phyloP scores from a whole-genome alignment of 1,140 invertebrate species.

The Sesamia nonagrioides region DNA sequence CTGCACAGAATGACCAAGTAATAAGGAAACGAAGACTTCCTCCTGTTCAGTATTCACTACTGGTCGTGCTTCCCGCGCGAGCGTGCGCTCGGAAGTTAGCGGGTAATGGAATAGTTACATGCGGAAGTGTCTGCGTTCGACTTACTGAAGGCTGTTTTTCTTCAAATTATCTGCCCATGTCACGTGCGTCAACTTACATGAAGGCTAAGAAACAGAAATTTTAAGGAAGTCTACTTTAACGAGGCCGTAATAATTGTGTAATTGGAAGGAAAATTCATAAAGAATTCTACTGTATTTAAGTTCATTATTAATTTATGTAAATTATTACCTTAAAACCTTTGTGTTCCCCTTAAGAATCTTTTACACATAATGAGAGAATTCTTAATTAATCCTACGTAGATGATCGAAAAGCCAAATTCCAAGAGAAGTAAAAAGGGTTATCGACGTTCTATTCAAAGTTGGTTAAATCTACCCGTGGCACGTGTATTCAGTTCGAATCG shows the following conservation, averaged over 20 bases:
- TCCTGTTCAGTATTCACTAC: constrained; percentile 44
- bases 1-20: constrained; percentile 17
- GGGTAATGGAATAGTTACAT: constrained; percentile 9
- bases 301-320: too few species aligned
- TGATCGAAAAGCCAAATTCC: too few species aligned
- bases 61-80: not conserved
- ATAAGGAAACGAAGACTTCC: constrained; percentile 24
- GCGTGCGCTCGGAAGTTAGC: not conserved
- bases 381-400: too few species aligned
- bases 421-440: too few species aligned
- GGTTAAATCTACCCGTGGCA: too few species aligned
- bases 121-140: constrained; percentile 14
- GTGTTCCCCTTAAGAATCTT: too few species aligned
- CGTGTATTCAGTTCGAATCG: not conserved
- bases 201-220: constrained; percentile 20
- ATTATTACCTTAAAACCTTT: too few species aligned
- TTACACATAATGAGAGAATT: too few species aligned
- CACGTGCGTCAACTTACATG: constrained; percentile 24
- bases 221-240: constrained; percentile 3
- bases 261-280: not conserved
- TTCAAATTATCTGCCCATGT: constrained; percentile 26
- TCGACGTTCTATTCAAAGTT: too few species aligned
- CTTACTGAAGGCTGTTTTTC: constrained; percentile 12
- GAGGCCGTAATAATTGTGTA: not conserved
- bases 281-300: too few species aligned